A percentile compares a stretch with the other conserved stretches of the same genome.
These are phyloP conservation scores for Trachemys scripta DNA, from an alignment of 2,113 vertebrate species.

Conservation along the genomic window DNA sequence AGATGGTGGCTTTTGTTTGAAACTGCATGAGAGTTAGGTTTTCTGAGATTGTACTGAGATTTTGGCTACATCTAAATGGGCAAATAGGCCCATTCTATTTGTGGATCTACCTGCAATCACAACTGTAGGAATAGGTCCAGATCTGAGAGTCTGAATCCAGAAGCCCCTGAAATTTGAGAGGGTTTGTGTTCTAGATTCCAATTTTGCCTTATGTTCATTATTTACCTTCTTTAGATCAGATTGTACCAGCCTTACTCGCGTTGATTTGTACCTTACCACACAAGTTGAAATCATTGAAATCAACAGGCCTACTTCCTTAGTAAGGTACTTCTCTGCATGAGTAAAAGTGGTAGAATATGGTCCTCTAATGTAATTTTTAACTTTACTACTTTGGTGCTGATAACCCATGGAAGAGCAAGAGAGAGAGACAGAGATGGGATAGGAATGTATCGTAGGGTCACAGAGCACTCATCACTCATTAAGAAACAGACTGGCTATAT, in stretches of 20 bases:
- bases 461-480: neutral
- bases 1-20: neutral
- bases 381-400: neutral
- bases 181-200: neutral
- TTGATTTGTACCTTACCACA: neutral
- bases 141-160: neutral
- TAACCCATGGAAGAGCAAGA: fast-evolving
- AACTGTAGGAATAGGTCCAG: neutral
- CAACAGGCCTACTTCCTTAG: neutral
- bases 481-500: neutral
- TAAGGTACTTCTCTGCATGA: neutral
- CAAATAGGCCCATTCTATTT: neutral
- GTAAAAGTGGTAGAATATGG: neutral
- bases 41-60: neutral
- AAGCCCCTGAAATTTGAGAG: neutral
- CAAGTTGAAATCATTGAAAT: neutral
- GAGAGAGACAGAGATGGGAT: neutral
- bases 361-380: conserved; percentile 3
- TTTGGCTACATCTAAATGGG: neutral
- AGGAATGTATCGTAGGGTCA: neutral
- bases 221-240: neutral
- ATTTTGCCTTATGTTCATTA: neutral
- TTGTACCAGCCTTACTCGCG: neutral
- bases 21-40: neutral
- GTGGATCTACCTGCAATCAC: neutral